Conservation (phyloP, 2,113 vertebrate species). For the Trogon surrucura region DNA sequence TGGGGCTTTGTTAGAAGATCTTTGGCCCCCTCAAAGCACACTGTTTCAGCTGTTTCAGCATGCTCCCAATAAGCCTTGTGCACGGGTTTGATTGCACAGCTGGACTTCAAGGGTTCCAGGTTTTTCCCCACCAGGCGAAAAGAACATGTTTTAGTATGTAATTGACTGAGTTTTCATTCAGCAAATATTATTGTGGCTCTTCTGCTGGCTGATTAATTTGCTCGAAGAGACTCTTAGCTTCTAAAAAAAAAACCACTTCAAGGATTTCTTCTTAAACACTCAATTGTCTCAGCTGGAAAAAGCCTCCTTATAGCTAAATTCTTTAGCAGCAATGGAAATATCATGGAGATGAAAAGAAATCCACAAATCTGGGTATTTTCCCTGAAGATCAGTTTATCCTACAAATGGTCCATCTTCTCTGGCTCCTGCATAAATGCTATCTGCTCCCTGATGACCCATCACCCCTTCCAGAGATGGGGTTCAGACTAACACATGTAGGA, state of each 20-base stretch:
- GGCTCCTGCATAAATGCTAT: neutral
- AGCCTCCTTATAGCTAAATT: neutral
- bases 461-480: neutral
- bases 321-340: neutral
- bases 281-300: constrained; percentile 27
- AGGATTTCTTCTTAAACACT: constrained; percentile 42
- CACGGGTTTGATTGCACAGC: neutral
- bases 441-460: rapidly evolving
- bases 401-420: neutral
- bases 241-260: neutral
- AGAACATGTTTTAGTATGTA: constrained; percentile 30
- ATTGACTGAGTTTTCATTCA: constrained; percentile 57
- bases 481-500: neutral
- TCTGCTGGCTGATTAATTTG: constrained; percentile 58
- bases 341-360: neutral
- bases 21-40: neutral
- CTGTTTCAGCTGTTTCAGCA: neutral
- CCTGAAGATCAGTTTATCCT: neutral
- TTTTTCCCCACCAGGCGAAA: constrained; percentile 12
- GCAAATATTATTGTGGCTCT: constrained; percentile 41
- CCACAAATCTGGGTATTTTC: neutral
- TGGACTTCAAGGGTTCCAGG: neutral
- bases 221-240: constrained; percentile 42
- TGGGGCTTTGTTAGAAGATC: neutral
- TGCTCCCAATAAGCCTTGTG: neutral